Conservation (phyloP, 2,797 vertebrate genomes). For the Aulostomus chinensis region DNA sequence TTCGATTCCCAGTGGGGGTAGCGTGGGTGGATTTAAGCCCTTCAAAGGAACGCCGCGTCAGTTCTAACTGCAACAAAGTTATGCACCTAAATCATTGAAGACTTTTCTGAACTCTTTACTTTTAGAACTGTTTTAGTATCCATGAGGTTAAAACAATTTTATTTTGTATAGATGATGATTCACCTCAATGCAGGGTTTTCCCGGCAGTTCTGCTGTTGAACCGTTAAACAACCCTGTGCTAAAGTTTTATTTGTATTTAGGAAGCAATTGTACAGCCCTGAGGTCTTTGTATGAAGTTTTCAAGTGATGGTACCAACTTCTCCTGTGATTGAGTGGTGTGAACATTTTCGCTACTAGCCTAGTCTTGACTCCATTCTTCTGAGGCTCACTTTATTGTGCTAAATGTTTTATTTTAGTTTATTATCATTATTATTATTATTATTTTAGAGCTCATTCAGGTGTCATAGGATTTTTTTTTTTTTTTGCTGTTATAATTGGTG, state of each 20-base stretch:
- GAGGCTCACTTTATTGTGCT: constrained; percentile 34
- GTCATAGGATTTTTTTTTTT: background rate
- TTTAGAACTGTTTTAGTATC: constrained; percentile 69
- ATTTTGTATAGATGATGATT: constrained; percentile 73
- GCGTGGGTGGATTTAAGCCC: constrained; percentile 91
- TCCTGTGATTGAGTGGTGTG: constrained; percentile 52
- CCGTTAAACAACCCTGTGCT: constrained; percentile 58
- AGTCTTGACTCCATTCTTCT: constrained; percentile 8
- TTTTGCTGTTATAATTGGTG: constrained; percentile 15
- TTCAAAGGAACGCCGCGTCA: constrained; percentile 92
- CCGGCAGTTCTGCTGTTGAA: constrained; percentile 63
- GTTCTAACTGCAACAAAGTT: constrained; percentile 77
- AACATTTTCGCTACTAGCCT: constrained; percentile 69
- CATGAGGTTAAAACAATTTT: constrained; percentile 52
- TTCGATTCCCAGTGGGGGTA: constrained; percentile 89
- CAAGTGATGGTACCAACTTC: constrained; percentile 50
- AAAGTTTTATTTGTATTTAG: constrained; percentile 61
- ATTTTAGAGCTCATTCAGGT: constrained; percentile 10
- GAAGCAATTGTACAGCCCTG: constrained; percentile 67
- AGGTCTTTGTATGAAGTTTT: constrained; percentile 68
- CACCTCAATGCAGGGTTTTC: constrained; percentile 61
- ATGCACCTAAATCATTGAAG: constrained; percentile 34
- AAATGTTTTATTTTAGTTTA: constrained; percentile 42
- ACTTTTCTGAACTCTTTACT: constrained; percentile 74
- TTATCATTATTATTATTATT: no score